A percentile compares a stretch with the other conserved stretches of the same genome.
Conservation (phyloP, 1,140 invertebrate genomes). For the Drosophila busckii region DNA sequence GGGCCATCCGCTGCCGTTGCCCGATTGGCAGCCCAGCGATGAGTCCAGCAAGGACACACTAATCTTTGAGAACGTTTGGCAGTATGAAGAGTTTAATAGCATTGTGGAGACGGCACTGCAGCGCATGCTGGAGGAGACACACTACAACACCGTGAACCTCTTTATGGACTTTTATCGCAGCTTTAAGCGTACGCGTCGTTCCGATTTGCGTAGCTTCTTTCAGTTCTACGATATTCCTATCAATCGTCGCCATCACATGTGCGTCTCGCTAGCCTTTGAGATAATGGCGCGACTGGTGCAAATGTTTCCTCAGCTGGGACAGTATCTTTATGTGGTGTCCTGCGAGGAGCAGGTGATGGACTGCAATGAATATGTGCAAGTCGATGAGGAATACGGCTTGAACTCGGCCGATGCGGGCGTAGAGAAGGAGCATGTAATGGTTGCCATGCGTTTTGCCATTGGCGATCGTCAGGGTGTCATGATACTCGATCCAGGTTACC, state of each 20-base stretch:
- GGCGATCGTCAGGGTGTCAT: constrained; percentile 86
- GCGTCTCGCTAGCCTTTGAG: constrained; percentile 91
- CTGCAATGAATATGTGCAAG: constrained; percentile 83
- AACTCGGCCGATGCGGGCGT: constrained; percentile 83
- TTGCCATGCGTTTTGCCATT: constrained; percentile 87
- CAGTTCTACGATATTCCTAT: constrained; percentile 88
- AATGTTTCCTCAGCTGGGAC: constrained; percentile 83
- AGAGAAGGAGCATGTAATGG: constrained; percentile 94
- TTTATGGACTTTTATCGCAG: constrained; percentile 89
- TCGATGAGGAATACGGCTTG: constrained; percentile 80
- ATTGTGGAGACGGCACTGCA: constrained; percentile 88
- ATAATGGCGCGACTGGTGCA: constrained; percentile 83
- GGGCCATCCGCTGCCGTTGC: constrained; percentile 84
- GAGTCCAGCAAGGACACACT: constrained; percentile 78
- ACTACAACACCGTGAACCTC: constrained; percentile 92
- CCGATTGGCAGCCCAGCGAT: constrained; percentile 81
- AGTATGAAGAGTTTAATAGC: constrained; percentile 89
- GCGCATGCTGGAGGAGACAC: constrained; percentile 87
- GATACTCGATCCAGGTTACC: constrained; percentile 93
- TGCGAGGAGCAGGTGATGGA: constrained; percentile 92
- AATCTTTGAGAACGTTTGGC: constrained; percentile 80
- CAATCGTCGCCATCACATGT: constrained; percentile 88
- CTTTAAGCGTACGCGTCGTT: constrained; percentile 83
- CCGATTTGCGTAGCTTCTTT: constrained; percentile 84
- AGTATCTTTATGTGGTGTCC: constrained; percentile 87